Percentiles rank a stretch among this genome's conserved stretches.
These are phyloP conservation scores for Sarcophaga variegata DNA, from an alignment of 2,888 invertebrate genomes.

Conservation along the genomic window DNA sequence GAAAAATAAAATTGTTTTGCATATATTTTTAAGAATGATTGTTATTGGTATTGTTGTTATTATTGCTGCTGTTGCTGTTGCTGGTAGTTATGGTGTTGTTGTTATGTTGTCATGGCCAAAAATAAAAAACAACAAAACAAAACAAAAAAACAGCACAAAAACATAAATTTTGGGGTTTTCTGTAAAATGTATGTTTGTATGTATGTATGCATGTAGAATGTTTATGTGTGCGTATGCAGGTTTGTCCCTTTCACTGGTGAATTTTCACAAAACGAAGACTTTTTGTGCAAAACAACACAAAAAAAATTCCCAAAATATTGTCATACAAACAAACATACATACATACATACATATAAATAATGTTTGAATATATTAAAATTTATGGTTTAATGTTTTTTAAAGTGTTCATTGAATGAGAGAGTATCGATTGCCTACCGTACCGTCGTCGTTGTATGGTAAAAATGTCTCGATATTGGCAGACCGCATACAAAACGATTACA, in stretches of 20 bases:
- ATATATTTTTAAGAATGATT: conserved; percentile 41
- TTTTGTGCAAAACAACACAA: conserved; percentile 4
- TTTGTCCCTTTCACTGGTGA: conserved; percentile 16
- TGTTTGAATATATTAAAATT: conserved; percentile 62
- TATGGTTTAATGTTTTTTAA: conserved; percentile 61
- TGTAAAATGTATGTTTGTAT: conserved; percentile 6
- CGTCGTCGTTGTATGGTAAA: background rate
- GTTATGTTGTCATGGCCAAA: conserved; percentile 36
- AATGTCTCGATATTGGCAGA: conserved; percentile 31
- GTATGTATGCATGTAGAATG: background rate
- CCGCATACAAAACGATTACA: background rate
- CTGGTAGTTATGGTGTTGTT: conserved; percentile 1
- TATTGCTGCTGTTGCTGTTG: conserved; percentile 13
- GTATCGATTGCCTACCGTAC: conserved; percentile 41
- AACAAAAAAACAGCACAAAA: too few species aligned
- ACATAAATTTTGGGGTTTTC: conserved; percentile 49
- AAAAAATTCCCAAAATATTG: conserved; percentile 9
- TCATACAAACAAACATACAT: background rate
- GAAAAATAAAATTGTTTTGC: conserved; percentile 64
- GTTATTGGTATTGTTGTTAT: conserved; percentile 27
- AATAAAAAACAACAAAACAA: background rate
- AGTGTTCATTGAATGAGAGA: conserved; percentile 54
- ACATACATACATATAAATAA: conserved; percentile 37
- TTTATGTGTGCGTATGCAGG: background rate
- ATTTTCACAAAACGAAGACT: conserved; percentile 51